Conservation (phyloP, 1,140 invertebrate species). For the Nylanderia fulva region DNA sequence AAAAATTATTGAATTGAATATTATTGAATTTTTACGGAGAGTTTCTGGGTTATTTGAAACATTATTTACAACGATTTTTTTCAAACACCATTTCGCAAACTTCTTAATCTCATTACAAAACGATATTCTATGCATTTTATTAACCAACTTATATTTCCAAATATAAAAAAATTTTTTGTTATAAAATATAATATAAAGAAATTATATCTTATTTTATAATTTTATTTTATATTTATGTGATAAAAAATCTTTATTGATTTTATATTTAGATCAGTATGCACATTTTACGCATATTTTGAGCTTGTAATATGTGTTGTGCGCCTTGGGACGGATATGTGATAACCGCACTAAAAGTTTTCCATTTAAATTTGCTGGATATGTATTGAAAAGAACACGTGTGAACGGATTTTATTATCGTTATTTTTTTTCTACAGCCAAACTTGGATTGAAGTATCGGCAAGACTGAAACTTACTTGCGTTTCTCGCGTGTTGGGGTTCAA, state of each 20-base stretch:
- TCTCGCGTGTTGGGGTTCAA: conserved; percentile 33
- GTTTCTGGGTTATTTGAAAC: background rate
- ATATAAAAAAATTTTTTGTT: background rate
- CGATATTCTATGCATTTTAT: background rate
- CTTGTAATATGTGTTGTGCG: too few relatives aligned
- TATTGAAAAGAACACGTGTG: background rate
- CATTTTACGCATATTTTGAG: too few relatives aligned
- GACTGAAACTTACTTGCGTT: conserved; percentile 15
- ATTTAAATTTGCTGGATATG: background rate
- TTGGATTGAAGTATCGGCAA: conserved; percentile 1
- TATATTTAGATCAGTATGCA: too few relatives aligned
- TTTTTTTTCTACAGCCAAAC: background rate
- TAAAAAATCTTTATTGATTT: background rate
- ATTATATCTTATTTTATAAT: background rate
- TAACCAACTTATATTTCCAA: background rate
- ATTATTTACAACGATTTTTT: background rate
- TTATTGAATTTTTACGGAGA: background rate
- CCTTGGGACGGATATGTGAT: too few relatives aligned
- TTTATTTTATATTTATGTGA: background rate
- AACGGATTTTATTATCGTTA: background rate
- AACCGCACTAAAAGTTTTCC: background rate
- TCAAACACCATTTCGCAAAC: background rate
- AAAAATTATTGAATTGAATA: background rate
- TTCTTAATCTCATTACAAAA: background rate
- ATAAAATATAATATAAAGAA: background rate